Evolutionary conservation across 2,797 vertebrate species (phyloP), one percentile per base, ranked within the genome.

Genomic region (Leptatherina wallacei): DNA sequence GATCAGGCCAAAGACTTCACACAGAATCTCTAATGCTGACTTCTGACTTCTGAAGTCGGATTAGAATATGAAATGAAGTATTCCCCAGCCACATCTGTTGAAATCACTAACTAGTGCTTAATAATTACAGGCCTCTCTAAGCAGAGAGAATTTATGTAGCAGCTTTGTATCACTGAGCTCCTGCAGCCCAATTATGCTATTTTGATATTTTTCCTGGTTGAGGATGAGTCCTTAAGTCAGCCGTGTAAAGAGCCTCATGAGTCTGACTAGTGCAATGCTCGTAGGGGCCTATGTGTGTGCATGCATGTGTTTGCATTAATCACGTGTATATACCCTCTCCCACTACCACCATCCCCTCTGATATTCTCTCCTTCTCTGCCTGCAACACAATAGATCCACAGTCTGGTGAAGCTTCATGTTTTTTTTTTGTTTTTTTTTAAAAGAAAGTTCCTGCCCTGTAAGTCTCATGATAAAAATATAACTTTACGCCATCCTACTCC

Each of bases 231-330:
- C 69, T 73, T 73, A 60, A 75, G 55, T 57, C 47, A 77, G 80
- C 49, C 61, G 5, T 75, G 75, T 85, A 79, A 89, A 83, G 75
- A 73, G 65, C 81, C 89, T 87, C 81, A 67, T 73, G 88, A 88
- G 89, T 82, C 82, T 91, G 82, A 90, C 91, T 88, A 91, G 81
- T 67, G 51, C 38, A 66, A 32, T 0, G 18, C 75, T 44, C 35
- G 6, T 40, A 14, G 44, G 84, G 57, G 32, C 16, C 10, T 47
- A 18, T 73, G 14, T 63, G 35, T 71, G 59, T 62, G 40, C 24
- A 38, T 32, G 52, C 55, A 42, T 60, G 20, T 71, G 58, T 69
- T 7, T 40, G 36, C 66, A 59, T 77, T 62, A 70, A 65, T 67
- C 69, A 56, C 54, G 66, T 60, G 64, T 33, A 18, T 75, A 42